Base-by-base conservation (phyloP, 2,797 vertebrate species). In the Kryptopterus vitreolus region DNA sequence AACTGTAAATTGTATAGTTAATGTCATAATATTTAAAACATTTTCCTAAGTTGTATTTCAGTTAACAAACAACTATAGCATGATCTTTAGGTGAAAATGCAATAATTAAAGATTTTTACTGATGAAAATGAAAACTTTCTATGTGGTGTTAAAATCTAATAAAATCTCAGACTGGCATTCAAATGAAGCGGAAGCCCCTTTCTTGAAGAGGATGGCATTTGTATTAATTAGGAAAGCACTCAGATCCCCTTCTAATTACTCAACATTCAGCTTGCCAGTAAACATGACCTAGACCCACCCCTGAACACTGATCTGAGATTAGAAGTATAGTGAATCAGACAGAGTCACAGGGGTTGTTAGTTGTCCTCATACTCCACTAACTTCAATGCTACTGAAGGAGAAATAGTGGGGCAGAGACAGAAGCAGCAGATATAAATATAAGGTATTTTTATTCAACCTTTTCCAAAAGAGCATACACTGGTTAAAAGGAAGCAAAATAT, bases 181-280 rank as follows among this genome's bases (percentile, higher is more conserved):
- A 77, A 68, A 81, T 62, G 22, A n/a, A 72, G 82, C 58, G 35
- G 63, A 46, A 20, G 69, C 81, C 58, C 78, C 68, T 68, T n/a
- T 78, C 71, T 68, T 88, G 84, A 87, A 61, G 8, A 77, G 72
- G 13, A 63, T 85, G 73, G 85, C 83, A 88, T 90, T 89, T 87
- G 1, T 71, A 53, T 87, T 87, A 86, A 89, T 87, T 86, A 84
- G 84, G 63, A 79, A 85, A 86, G 82, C 75, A 76, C 58, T 85
- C 73, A 79, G 74, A 72, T 70, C 77, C 62, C 71, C 76, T 79
- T 73, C 71, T 88, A 85, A 89, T 86, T 87, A 87, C 70, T 72
- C 73, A 55, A 69, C 65, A 87, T 77, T 88, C 77, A 82, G 76
- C 69, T 53, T 79, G 74, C 26, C 82, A 76, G 77, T 79, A 79